Evolutionary conservation across 1,140 invertebrate genomes (phyloP).

Genomic region (Meteorus sp.): DNA sequence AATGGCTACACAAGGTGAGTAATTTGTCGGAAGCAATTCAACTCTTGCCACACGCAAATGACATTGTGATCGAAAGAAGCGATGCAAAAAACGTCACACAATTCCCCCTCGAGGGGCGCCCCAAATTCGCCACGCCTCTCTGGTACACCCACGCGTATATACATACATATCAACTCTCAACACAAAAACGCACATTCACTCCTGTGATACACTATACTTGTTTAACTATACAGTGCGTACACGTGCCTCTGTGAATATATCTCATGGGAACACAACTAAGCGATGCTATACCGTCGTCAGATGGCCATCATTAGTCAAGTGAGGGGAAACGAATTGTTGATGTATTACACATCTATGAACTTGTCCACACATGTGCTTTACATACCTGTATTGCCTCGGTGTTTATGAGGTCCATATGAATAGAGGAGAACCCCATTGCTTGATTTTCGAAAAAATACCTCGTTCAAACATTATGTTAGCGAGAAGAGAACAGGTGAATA

Average conservation of each 20-base stretch:
- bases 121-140: no score
- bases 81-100: no score
- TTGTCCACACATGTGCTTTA: background rate
- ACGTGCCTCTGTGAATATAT: slow-evolving; percentile 21
- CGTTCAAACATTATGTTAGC: background rate
- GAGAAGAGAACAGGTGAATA: slow-evolving; percentile 27
- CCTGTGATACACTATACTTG: background rate
- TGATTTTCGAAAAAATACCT: slow-evolving; percentile 25
- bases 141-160: no score
- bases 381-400: background rate
- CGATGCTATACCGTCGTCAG: slow-evolving; percentile 21
- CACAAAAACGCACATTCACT: background rate
- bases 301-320: slow-evolving; percentile 27
- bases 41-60: no score
- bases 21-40: no score
- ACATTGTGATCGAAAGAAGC: no score
- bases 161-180: background rate
- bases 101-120: no score
- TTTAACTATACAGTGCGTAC: background rate
- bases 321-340: slow-evolving; percentile 3
- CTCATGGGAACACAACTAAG: slow-evolving; percentile 20
- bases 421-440: background rate
- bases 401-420: background rate
- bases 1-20: no score
- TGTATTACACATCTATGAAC: slow-evolving; percentile 3